A percentile compares a stretch with the other conserved stretches of the same genome.
Conservation (phyloP, 2,797 vertebrate species). For the Oophaga sylvatica region DNA sequence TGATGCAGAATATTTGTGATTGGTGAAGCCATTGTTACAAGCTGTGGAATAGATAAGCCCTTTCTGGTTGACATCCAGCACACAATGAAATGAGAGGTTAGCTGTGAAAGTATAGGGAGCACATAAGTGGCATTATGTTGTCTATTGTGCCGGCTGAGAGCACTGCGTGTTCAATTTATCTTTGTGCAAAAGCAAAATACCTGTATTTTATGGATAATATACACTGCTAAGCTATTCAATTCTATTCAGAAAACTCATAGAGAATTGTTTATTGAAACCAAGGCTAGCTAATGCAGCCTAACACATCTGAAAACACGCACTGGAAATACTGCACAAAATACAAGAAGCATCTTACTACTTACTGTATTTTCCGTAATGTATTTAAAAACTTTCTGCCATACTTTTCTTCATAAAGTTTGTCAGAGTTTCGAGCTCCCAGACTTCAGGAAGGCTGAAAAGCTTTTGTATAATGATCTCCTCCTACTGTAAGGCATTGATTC, state of each 20-base stretch:
- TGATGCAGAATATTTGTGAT: conserved; percentile 37
- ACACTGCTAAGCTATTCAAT: conserved; percentile 36
- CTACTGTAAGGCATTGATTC: too few relatives aligned
- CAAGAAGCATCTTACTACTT: not conserved
- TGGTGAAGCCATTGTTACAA: conserved; percentile 51
- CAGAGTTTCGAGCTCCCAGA: not conserved
- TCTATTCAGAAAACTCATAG: conserved; percentile 28
- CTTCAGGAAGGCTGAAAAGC: too few relatives aligned
- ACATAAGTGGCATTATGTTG: conserved; percentile 44
- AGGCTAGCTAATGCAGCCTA: conserved; percentile 32
- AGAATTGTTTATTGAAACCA: conserved; percentile 17
- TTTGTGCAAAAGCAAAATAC: conserved; percentile 21
- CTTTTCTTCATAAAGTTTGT: not conserved
- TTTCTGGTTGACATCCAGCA: conserved; percentile 49
- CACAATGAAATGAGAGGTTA: conserved; percentile 47
- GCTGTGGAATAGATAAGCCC: conserved; percentile 46
- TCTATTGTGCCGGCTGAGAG: conserved; percentile 37
- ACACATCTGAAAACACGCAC: conserved; percentile 24
- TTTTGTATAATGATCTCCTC: too few relatives aligned
- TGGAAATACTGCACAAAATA: conserved; percentile 14
- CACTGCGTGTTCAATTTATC: conserved; percentile 33
- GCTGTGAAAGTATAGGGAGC: conserved; percentile 35
- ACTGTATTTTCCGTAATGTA: not conserved
- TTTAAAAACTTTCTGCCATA: not conserved
- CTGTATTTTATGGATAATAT: conserved; percentile 37